Evolutionary conservation across 2,888 invertebrate genomes (phyloP), one percentile per base, ranked within the genome.

Genomic region (Drosophila ustulata): DNA sequence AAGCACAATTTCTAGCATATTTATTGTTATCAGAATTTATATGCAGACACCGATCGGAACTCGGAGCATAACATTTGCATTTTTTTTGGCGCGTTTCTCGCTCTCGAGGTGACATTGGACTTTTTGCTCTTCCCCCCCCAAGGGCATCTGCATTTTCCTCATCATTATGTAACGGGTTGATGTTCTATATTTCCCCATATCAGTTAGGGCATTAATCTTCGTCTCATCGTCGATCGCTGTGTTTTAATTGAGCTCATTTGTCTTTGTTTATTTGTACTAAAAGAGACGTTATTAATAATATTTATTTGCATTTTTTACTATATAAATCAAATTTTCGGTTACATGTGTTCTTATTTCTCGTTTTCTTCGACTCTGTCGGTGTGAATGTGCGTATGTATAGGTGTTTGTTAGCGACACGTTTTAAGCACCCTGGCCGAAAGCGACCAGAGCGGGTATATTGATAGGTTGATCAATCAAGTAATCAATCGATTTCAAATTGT

Each of bases 291-390:
- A 75, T 82, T 71, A 74, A 70, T 72, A 77, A 77, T 75, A 84
- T 78, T 87, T 82, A 82, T 87, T 78, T 77, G 63, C 52, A 64
- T 78, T 76, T 66, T 56, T 67, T 67, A 75, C 67, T 71, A 64
- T 66, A 87, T 89, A 84, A 87, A 86, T 84, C 84, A 89, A 81
- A 80, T 68, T 68, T 72, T 71, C 62, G 69, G 68, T 80, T 88
- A 86, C 89, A 90, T 86, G 71, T 85, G 89, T 85, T 88, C 89
- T 86, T 75, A 80, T 89, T 86, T 78, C 66, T 75, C 71, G 65
- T 73, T 69, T 61, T 28, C 13, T 28, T 18, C 25, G 3, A 4
- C 30, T 32, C 13, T 11, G 1, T 49, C 26, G 26, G 32, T 26
- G 18, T 45, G 43, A 6, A n/a, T 43, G 23, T 65, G 28, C 52